Percentiles rank a stretch among this genome's conserved stretches.
phyloP scores from a whole-genome alignment of 2,797 vertebrate genomes.

The Microctenopoma stevenorrisi region DNA sequence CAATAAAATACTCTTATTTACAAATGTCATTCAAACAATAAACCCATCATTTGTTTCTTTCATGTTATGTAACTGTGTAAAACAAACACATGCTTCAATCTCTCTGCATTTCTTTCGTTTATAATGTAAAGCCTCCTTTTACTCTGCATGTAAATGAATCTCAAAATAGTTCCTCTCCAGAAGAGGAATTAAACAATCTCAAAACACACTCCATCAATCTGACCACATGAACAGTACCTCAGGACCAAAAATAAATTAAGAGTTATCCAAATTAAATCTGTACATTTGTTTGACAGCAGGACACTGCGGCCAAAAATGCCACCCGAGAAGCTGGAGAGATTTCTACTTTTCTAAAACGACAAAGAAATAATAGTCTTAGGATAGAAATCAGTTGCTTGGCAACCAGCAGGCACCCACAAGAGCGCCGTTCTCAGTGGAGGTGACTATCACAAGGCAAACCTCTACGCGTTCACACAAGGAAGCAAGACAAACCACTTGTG shows the following conservation, averaged over 20 bases:
- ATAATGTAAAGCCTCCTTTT: background rate
- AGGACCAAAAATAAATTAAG: background rate
- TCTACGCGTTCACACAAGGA: slow-evolving; percentile 17
- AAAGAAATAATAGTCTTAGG: slow-evolving; percentile 39
- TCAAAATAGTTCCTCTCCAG: slow-evolving; percentile 17
- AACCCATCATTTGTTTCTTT: too few relatives aligned
- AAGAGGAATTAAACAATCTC: slow-evolving; percentile 15
- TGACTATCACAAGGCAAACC: slow-evolving; percentile 21
- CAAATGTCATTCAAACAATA: too few relatives aligned
- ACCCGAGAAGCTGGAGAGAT: slow-evolving; percentile 22
- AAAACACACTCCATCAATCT: background rate
- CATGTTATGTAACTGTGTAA: background rate
- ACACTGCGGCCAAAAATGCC: background rate
- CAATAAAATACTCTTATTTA: background rate
- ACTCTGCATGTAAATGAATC: background rate
- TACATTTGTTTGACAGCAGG: background rate
- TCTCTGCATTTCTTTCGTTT: background rate
- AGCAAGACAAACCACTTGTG: background rate
- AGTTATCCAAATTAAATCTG: slow-evolving; percentile 3
- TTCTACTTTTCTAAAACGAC: slow-evolving; percentile 29
- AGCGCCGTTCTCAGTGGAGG: slow-evolving; percentile 24
- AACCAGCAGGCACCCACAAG: slow-evolving; percentile 56
- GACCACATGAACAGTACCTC: background rate
- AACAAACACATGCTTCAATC: background rate
- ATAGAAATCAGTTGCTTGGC: slow-evolving; percentile 65